Evolutionary conservation across 2,113 vertebrate genomes (phyloP).

Genomic region (Heteronetta atricapilla): DNA sequence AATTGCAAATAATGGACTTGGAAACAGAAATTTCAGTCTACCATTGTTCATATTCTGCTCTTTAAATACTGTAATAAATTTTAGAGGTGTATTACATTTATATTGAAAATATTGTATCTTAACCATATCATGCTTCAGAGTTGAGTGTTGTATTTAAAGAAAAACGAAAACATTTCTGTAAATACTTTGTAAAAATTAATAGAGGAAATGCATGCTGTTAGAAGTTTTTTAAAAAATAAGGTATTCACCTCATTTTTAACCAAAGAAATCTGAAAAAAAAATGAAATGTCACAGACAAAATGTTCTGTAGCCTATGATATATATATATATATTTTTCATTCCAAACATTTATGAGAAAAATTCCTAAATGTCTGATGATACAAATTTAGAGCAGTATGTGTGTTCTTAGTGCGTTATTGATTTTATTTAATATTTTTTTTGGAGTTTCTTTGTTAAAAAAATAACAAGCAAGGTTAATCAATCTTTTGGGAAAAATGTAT

Average conservation of each 20-base stretch:
- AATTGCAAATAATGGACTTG: neutral
- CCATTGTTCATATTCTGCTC: neutral
- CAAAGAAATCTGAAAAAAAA: neutral
- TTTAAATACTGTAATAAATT: neutral
- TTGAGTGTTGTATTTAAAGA: neutral
- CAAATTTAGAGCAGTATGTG: neutral
- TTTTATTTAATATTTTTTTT: neutral
- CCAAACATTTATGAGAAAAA: neutral
- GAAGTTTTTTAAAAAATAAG: neutral
- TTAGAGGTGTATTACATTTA: neutral
- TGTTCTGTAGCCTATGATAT: neutral
- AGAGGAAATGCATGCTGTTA: neutral
- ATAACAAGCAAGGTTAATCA: accelerated
- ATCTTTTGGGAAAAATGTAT: neutral
- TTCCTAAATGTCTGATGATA: neutral
- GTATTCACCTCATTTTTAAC: neutral
- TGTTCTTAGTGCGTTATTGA: neutral
- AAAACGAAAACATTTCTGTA: neutral
- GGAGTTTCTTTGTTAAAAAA: neutral
- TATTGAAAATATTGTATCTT: neutral
- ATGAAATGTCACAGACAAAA: neutral
- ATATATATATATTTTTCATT: neutral
- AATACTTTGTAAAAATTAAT: neutral
- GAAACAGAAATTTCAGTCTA: neutral
- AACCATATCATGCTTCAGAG: neutral